Conservation (phyloP, 37 sponge, comb jelly and placozoan genomes). For the Geodia barretti region DNA sequence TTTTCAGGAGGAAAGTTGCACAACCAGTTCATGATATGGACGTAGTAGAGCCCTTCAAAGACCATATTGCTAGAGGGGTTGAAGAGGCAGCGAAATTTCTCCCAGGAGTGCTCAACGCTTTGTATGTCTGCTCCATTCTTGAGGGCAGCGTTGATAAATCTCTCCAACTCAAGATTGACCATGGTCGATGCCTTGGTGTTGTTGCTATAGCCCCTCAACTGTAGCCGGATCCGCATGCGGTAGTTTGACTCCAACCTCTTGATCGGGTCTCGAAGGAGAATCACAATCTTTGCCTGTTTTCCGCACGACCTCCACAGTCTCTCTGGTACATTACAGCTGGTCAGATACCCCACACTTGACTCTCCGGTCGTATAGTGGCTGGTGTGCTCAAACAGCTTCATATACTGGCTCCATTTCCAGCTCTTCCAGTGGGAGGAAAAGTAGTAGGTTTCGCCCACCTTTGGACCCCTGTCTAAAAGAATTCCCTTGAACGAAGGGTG, state of each 20-base stretch:
- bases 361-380: constrained; percentile 55
- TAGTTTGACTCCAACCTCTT: constrained; percentile 67
- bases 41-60: constrained; percentile 69
- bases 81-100: constrained; percentile 30
- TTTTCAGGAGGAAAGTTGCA: constrained; percentile 83
- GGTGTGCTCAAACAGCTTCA: constrained; percentile 3
- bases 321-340: constrained; percentile 41
- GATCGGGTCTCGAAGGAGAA: constrained; percentile 59
- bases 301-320: constrained; percentile 66
- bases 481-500: constrained; percentile 77
- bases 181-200: constrained; percentile 24
- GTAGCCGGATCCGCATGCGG: constrained; percentile 21
- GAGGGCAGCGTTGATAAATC: constrained; percentile 7
- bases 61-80: constrained; percentile 41
- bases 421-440: constrained; percentile 45
- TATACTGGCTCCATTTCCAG: constrained; percentile 75
- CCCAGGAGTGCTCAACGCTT: constrained; percentile 6
- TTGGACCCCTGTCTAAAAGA: constrained; percentile 35
- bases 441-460: constrained; percentile 76
- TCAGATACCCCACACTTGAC: constrained; percentile 57
- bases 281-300: constrained; percentile 52
- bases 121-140: constrained; percentile 5
- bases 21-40: constrained; percentile 67
- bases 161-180: constrained; percentile 24
- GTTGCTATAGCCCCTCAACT: background rate